Conservation (phyloP, 2,888 invertebrate genomes). For the Lamellibrachia columna region DNA sequence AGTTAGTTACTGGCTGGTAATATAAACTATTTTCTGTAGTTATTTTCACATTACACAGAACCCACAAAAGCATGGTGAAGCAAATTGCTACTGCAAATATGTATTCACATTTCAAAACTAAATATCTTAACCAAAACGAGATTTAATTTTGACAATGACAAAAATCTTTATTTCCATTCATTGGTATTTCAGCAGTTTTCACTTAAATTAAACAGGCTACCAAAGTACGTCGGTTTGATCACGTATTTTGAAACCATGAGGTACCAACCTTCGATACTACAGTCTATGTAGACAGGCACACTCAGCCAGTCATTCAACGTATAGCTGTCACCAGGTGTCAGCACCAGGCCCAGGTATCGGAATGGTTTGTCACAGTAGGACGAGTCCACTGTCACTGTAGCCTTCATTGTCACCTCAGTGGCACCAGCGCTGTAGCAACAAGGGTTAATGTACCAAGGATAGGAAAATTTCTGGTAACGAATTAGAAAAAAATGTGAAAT, state of each 20-base stretch:
- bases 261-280: background rate
- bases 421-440: background rate
- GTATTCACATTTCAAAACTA: too few relatives aligned
- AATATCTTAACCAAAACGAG: too few relatives aligned
- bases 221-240: background rate
- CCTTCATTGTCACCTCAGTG: background rate
- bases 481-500: too few relatives aligned
- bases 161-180: too few relatives aligned
- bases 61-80: too few relatives aligned
- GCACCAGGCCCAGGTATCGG: background rate
- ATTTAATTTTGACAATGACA: too few relatives aligned
- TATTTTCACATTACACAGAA: too few relatives aligned
- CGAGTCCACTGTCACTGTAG: background rate
- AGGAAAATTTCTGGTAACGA: too few relatives aligned
- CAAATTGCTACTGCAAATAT: too few relatives aligned
- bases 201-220: background rate
- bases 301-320: background rate
- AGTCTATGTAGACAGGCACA: background rate
- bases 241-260: background rate
- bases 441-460: too few relatives aligned
- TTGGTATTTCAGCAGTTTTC: background rate
- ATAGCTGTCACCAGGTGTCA: slow-evolving; percentile 8
- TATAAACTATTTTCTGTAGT: too few relatives aligned
- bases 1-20: too few relatives aligned
- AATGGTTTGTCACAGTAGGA: background rate